These are phyloP conservation scores for Oncorhynchus nerka DNA, from an alignment of 2,113 vertebrate species.

Conservation along the genomic window DNA sequence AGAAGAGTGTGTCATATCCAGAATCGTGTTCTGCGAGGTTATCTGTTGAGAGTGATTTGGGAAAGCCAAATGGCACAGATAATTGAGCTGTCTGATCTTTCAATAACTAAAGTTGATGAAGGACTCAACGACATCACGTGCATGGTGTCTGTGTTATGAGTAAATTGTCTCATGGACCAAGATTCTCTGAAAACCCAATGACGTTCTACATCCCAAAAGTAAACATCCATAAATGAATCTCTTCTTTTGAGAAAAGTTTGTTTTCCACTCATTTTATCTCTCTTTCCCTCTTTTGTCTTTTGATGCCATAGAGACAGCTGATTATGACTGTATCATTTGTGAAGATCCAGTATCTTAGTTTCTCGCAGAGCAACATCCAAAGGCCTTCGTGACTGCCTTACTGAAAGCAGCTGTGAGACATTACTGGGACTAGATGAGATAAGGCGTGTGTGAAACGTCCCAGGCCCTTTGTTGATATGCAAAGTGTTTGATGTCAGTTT, in stretches of 20 bases:
- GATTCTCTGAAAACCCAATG: not conserved
- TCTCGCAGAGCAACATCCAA: constrained; percentile 4
- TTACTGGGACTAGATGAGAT: constrained; percentile 21
- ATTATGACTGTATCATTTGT: not conserved
- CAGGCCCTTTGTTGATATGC: constrained; percentile 22
- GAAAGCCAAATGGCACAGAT: not conserved
- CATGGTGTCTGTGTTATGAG: not conserved
- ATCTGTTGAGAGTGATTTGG: not conserved
- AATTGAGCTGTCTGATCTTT: not conserved
- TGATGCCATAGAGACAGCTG: not conserved
- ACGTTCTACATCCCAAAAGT: constrained; percentile 1
- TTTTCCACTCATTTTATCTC: not conserved
- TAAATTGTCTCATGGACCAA: not conserved
- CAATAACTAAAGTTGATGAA: not conserved
- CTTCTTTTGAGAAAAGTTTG: not conserved
- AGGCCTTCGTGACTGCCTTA: constrained; percentile 19
- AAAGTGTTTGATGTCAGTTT: constrained; percentile 26
- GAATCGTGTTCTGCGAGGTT: not conserved
- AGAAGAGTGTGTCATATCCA: not conserved
- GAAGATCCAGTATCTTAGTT: constrained; percentile 6
- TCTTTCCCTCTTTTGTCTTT: not conserved
- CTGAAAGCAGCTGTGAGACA: constrained; percentile 19
- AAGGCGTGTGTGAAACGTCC: constrained; percentile 28
- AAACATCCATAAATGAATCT: not conserved
- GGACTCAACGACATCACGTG: not conserved